Evolutionary conservation across 2,797 vertebrate genomes (phyloP), one percentile per base, ranked within the genome.

Genomic region (Onychomys torridus): DNA sequence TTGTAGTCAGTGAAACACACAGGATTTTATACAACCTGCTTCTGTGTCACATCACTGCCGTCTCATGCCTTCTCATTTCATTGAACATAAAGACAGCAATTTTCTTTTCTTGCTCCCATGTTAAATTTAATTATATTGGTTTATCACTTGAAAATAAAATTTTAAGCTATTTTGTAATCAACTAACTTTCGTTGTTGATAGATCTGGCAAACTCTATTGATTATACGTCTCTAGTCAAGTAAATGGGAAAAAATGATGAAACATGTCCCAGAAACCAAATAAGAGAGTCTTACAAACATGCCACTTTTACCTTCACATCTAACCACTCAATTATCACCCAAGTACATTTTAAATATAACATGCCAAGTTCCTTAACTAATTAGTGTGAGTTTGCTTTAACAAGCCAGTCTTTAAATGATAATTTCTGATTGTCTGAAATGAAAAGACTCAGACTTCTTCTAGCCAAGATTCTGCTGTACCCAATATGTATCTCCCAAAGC

Each of bases 61-160:
- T 69, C 29, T 5, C 49, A 13, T 90, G 46, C 19, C 89, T 86
- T 73, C 4, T 91, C 73, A 40, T 89, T 81, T 85, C 63, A 37
- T 82, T 91, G 78, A 77, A 78, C 17, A 83, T 49, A 89, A 95
- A 85, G 34, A 77, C 9, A 93, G 52, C 0, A 55, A 78, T 75
- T 83, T 88, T 6, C 4, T 79, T 84, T 88, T 77, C 14, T 92
- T 55, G 8, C 10, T 32, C 5, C 19, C 61, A 5, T 3, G 10
- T 92, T 84, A 57, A 57, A 59, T 65, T 78, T 86, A 87, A 93
- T 34, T 55, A 77, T 49, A 86, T 6, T 90, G 49, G 16, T 46
- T 95, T 90, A 12, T 69, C 14, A 76, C n/a, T 78, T 94, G 55
- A 90, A 95, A 85, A 88, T 88, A 77, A 87, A 67, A 52, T 23